These are phyloP conservation scores for Latrodectus elegans DNA, from an alignment of 2,888 invertebrate genomes.

Conservation along the genomic window DNA sequence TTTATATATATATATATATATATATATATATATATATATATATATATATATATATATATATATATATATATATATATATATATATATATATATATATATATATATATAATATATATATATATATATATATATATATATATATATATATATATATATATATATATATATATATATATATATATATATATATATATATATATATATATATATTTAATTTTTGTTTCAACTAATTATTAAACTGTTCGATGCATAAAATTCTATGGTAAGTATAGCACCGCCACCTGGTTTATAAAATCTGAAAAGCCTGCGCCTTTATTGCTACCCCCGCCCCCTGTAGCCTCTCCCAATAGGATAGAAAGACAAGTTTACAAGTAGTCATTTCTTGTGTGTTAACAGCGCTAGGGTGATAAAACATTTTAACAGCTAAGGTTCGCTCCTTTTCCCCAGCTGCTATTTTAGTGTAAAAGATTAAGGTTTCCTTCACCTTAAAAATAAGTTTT, in stretches of 20 bases:
- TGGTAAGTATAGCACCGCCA: conserved; percentile 44
- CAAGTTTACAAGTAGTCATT: conserved; percentile 53
- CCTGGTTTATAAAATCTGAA: conserved; percentile 46
- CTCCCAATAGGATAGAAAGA: conserved; percentile 34
- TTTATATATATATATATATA: no score
- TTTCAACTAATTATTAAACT: no score
- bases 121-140: no score
- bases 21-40: no score
- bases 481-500: conserved; percentile 21
- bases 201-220: no score
- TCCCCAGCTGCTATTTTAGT: conserved; percentile 36
- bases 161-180: no score
- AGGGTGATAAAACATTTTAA: conserved; percentile 37
- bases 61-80: no score
- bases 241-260: background rate
- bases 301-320: conserved; percentile 23
- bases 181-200: no score
- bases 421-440: conserved; percentile 14
- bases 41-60: no score
- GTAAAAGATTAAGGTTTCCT: conserved; percentile 21
- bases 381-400: conserved; percentile 39
- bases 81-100: no score
- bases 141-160: no score
- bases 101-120: no score
- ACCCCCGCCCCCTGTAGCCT: background rate